Percentiles rank a stretch among this genome's conserved stretches.
Evolutionary conservation across 1,140 invertebrate species (phyloP).

Genomic region (Apis cerana): DNA sequence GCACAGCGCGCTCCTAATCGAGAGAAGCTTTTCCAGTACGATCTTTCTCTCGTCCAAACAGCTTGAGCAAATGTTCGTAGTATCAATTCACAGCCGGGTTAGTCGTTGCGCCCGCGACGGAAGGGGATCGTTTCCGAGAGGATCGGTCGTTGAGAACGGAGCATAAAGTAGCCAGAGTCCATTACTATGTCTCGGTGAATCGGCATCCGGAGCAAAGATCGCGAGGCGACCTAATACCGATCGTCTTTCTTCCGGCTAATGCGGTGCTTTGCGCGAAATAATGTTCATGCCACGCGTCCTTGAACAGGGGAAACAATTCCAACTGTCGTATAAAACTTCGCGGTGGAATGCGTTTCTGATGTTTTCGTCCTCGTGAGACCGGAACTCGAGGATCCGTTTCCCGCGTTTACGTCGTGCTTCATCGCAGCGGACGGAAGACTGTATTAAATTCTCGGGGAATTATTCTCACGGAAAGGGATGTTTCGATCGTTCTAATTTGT

Average conservation of each 20-base stretch:
- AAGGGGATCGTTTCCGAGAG: constrained; percentile 44
- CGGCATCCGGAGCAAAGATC: constrained; percentile 54
- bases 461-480: neutral
- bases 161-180: constrained; percentile 59
- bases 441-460: neutral
- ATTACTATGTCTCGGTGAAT: constrained; percentile 60
- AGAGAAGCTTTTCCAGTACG: constrained; percentile 25
- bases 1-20: constrained; percentile 16
- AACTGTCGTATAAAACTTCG: constrained; percentile 9
- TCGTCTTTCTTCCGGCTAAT: constrained; percentile 58
- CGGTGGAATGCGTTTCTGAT: constrained; percentile 19
- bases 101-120: constrained; percentile 43
- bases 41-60: constrained; percentile 47
- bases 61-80: constrained; percentile 51
- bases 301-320: constrained; percentile 37
- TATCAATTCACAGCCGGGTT: constrained; percentile 47
- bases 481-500: neutral
- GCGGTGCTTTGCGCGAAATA: constrained; percentile 59
- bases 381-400: neutral
- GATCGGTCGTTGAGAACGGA: constrained; percentile 44
- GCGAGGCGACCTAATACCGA: constrained; percentile 57
- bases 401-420: neutral
- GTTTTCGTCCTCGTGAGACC: constrained; percentile 9
- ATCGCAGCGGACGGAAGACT: too few relatives aligned
- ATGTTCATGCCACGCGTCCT: constrained; percentile 37